phyloP scores from a whole-genome alignment of 2,113 vertebrate genomes.

The Spea bombifrons region DNA sequence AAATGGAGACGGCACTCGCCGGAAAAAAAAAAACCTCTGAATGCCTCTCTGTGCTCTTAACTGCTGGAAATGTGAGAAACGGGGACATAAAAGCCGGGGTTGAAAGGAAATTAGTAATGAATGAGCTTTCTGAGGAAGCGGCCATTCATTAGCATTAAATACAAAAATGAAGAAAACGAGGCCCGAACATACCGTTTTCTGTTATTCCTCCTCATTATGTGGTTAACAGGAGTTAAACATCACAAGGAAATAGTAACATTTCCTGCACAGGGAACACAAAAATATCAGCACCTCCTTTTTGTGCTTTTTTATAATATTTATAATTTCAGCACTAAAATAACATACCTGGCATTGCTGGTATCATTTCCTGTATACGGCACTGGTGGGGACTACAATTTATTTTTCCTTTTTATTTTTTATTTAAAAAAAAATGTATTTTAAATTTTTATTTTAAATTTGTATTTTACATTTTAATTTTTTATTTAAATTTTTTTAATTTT shows the following conservation, averaged over 20 bases:
- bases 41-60: background rate
- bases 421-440: no score
- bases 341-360: background rate
- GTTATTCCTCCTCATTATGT: constrained; percentile 38
- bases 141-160: constrained; percentile 34
- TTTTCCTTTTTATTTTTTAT: background rate
- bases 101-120: background rate
- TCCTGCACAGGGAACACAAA: constrained; percentile 10
- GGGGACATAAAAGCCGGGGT: background rate
- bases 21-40: background rate
- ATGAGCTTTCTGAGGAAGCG: constrained; percentile 18
- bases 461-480: no score
- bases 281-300: constrained; percentile 21
- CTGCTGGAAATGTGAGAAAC: background rate
- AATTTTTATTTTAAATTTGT: no score
- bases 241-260: constrained; percentile 26
- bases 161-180: no score
- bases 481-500: no score
- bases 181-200: background rate
- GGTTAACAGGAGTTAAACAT: constrained; percentile 34
- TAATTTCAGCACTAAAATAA: background rate
- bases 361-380: background rate
- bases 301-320: background rate
- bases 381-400: background rate
- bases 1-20: no score